Evolutionary conservation across 1,140 invertebrate species (phyloP).

Genomic region (Helicorthomorpha holstii): DNA sequence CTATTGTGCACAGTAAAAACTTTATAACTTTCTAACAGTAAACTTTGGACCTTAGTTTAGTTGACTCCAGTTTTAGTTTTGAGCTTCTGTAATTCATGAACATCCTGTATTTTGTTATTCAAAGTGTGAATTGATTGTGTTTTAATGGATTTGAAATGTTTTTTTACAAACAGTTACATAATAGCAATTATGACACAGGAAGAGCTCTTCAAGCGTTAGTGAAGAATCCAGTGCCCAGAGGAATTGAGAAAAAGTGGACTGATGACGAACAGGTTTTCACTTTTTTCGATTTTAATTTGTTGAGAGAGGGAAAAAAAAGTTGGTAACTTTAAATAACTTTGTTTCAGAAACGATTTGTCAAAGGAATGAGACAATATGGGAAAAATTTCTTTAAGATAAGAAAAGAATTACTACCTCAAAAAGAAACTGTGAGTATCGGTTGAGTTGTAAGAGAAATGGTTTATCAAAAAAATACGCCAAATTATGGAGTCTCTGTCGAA

Average conservation of each 20-base stretch:
- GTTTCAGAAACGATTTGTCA: constrained; percentile 79
- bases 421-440: constrained; percentile 65
- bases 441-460: too few relatives aligned
- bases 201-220: constrained; percentile 88
- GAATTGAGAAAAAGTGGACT: constrained; percentile 93
- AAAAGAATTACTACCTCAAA: constrained; percentile 87
- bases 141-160: constrained; percentile 9
- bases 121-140: too few relatives aligned
- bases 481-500: too few relatives aligned
- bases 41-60: too few relatives aligned
- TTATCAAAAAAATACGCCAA: too few relatives aligned
- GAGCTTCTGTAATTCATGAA: too few relatives aligned
- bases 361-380: constrained; percentile 91
- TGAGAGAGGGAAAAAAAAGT: not conserved
- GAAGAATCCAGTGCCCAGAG: constrained; percentile 89
- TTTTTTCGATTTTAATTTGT: constrained; percentile 6
- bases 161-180: constrained; percentile 63
- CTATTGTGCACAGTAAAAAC: too few relatives aligned
- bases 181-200: constrained; percentile 85
- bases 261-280: constrained; percentile 72
- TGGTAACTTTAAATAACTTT: not conserved
- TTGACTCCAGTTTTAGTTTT: too few relatives aligned
- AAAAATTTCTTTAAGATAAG: constrained; percentile 98
- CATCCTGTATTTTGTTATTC: too few relatives aligned
- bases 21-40: too few relatives aligned